Conservation (phyloP, 2,888 invertebrate species). For the Clistopyga incitator region DNA sequence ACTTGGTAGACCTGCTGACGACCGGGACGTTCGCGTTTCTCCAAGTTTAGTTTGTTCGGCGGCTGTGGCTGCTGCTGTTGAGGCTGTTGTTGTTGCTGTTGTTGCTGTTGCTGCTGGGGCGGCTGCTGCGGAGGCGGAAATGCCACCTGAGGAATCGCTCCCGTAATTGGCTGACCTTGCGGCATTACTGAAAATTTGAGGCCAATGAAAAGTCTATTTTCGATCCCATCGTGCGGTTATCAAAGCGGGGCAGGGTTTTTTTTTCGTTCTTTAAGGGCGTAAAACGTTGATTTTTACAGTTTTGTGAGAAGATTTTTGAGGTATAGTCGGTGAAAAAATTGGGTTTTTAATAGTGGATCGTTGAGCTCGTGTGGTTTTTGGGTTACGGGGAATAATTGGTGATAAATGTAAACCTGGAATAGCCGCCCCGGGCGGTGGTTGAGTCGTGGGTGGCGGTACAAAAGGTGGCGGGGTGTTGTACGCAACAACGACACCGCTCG, state of each 20-base stretch:
- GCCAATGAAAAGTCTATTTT: neutral
- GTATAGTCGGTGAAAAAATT: no score
- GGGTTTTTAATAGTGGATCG: no score
- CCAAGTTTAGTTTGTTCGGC: constrained; percentile 79
- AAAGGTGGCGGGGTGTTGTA: constrained; percentile 82
- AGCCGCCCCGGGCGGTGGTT: constrained; percentile 78
- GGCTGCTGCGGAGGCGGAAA: constrained; percentile 72
- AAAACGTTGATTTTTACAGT: no score
- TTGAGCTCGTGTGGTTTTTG: no score
- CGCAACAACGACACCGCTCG: constrained; percentile 81
- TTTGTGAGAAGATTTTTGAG: no score
- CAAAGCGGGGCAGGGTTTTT: neutral
- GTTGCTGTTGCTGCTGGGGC: constrained; percentile 70
- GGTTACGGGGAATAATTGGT: no score
- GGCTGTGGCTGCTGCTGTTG: constrained; percentile 76
- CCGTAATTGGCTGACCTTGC: constrained; percentile 61
- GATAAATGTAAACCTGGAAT: constrained; percentile 78
- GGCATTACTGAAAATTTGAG: constrained; percentile 62
- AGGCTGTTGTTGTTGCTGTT: constrained; percentile 71
- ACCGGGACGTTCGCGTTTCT: constrained; percentile 82
- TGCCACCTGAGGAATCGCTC: constrained; percentile 69
- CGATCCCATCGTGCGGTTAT: neutral
- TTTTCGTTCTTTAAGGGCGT: no score
- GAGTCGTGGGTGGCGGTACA: constrained; percentile 80
- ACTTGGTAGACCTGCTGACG: constrained; percentile 81